Base-by-base conservation (phyloP, 2,888 invertebrate species). In the Pammene aurita region DNA sequence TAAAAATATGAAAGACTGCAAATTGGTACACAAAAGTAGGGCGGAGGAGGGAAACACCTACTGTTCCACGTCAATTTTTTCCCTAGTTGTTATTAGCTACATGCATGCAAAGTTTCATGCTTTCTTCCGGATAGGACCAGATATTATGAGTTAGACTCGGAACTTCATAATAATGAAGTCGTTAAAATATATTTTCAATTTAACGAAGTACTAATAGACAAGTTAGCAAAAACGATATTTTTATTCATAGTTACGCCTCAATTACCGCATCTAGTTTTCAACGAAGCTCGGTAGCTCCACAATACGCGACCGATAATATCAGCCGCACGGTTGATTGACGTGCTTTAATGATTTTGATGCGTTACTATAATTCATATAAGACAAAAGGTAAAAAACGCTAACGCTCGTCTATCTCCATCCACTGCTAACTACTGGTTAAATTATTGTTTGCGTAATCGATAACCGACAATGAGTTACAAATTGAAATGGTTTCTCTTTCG, bases 371-470 rank as follows among this genome's bases (percentile, higher is more conserved):
- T 83, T 83, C 72, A 78, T 73, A 74, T 75, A 74, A 79, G 74
- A 82, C 77, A 83, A 82, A 80, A 82, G 73, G 66, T 75, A 85
- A 81, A 81, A 79, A 74, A 52, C 70, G 70, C 71, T 72, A 71
- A 71, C 74, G 71, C 73, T 71, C 76, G 72, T 72, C 71, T 73
- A 72, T 72, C 71, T 72, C 72, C 72, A 79, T 81, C 80, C 80
- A 77, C 75, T 75, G 74, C 72, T 84, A 84, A 84, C 85, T 84
- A 83, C 84, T 85, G 82, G 80, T 83, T 81, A 81, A 82, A 84
- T 82, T 84, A 78, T 82, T 83, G 77, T 83, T 86, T 86, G 83
- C 84, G 85, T 82, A 87, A 88, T 80, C 76, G 73, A 76, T 79
- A 78, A 80, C 76, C 70, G 73, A 75, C 72, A 76, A 73, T 72